A percentile compares a stretch with the other conserved stretches of the same genome.
phyloP scores from a whole-genome alignment of 2,797 vertebrate genomes.

The Platyrinchus mystaceus region DNA sequence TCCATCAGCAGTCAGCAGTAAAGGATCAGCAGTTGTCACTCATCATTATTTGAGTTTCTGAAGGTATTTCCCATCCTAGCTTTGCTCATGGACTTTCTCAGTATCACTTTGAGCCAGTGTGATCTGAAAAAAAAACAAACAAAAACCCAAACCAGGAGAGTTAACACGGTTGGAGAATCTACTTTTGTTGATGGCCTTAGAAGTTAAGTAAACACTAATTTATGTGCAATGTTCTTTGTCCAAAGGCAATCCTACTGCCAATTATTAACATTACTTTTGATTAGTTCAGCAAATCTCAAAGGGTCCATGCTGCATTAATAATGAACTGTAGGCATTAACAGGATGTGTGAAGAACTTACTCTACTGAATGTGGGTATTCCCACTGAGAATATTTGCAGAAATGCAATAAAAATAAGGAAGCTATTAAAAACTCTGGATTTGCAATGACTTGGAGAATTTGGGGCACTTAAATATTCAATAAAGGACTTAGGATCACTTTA shows the following conservation, averaged over 20 bases:
- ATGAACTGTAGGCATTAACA: neutral
- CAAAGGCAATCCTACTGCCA: neutral
- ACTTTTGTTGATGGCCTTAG: neutral
- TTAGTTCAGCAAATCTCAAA: slow-evolving; percentile 26
- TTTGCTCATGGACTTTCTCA: neutral
- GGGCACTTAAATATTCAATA: neutral
- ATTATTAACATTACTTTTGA: slow-evolving; percentile 22
- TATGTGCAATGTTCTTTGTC: neutral
- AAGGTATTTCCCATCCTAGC: neutral
- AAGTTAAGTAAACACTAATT: neutral
- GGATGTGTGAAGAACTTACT: neutral
- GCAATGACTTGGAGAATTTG: neutral
- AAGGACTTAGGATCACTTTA: neutral
- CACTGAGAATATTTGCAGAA: neutral
- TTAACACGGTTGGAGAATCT: neutral
- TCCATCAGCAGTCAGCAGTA: neutral
- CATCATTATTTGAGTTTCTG: neutral
- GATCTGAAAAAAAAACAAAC: neutral
- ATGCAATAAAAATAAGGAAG: neutral
- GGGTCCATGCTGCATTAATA: neutral
- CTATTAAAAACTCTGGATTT: neutral
- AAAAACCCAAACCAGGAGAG: neutral
- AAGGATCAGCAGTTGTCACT: neutral
- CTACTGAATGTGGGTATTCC: neutral
- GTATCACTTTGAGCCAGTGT: neutral